Percentiles rank a stretch among this genome's conserved stretches.
These are phyloP conservation scores for Astropecten irregularis DNA, from an alignment of 53 echinoderm and acorn worm genomes.

Conservation along the genomic window DNA sequence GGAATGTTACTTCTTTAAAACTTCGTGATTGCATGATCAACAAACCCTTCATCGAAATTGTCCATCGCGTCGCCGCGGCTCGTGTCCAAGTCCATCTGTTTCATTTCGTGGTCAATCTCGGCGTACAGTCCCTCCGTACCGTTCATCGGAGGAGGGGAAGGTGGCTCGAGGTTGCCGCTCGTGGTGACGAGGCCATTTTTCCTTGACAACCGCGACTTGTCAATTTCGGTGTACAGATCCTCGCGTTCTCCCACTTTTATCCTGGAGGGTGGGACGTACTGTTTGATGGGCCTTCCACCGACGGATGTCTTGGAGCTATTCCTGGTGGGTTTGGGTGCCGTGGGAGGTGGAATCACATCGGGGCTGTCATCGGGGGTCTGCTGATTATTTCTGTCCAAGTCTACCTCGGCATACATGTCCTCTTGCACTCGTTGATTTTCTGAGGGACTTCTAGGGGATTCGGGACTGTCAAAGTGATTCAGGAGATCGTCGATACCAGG, in stretches of 20 bases:
- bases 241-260: not conserved
- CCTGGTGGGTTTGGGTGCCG: not conserved
- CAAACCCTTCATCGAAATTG: conserved; percentile 11
- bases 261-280: not conserved
- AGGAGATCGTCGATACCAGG: not conserved
- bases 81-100: not conserved
- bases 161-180: not conserved
- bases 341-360: not conserved
- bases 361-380: not conserved
- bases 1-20: not conserved
- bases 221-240: not conserved
- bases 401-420: conserved; percentile 19
- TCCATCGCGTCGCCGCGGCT: not conserved
- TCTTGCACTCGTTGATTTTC: not conserved
- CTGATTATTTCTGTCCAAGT: not conserved
- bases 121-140: conserved; percentile 35
- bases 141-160: conserved; percentile 32
- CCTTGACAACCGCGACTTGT: not conserved
- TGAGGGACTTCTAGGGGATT: too few relatives aligned
- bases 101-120: not conserved
- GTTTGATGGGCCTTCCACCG: not conserved
- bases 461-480: not conserved
- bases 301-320: not conserved
- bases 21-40: not conserved
- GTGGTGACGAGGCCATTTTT: not conserved